phyloP scores from a whole-genome alignment of 2,888 invertebrate genomes.

The Xestia c-nigrum region DNA sequence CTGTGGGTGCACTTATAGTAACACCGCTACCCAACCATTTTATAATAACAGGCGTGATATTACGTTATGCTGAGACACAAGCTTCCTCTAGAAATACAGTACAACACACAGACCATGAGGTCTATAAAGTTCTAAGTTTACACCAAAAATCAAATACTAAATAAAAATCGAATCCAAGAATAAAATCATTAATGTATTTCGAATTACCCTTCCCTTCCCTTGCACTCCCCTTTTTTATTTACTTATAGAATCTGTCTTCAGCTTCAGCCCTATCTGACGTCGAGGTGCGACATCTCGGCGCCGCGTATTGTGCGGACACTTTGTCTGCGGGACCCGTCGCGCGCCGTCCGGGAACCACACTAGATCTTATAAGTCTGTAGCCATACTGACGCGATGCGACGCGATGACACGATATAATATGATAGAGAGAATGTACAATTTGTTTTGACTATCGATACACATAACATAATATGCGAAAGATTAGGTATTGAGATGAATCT shows the following conservation, averaged over 20 bases:
- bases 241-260: no score
- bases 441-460: neutral
- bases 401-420: neutral
- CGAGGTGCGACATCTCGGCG: slow-evolving; percentile 67
- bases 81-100: neutral
- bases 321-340: slow-evolving; percentile 40
- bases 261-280: slow-evolving; percentile 51
- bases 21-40: neutral
- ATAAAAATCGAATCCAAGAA: neutral
- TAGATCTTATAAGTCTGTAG: slow-evolving; percentile 20
- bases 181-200: neutral
- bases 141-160: neutral
- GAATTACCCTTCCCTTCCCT: no score
- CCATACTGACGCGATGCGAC: slow-evolving; percentile 8
- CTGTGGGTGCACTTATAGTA: neutral
- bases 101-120: neutral
- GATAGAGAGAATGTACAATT: neutral
- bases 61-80: neutral
- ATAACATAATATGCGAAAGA: no score
- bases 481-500: no score
- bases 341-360: slow-evolving; percentile 39
- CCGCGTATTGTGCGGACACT: slow-evolving; percentile 59
- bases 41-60: neutral
- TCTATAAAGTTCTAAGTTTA: neutral
- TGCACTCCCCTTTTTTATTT: no score